phyloP scores from a whole-genome alignment of 2,888 invertebrate species.

The Oligia fasciuncula region DNA sequence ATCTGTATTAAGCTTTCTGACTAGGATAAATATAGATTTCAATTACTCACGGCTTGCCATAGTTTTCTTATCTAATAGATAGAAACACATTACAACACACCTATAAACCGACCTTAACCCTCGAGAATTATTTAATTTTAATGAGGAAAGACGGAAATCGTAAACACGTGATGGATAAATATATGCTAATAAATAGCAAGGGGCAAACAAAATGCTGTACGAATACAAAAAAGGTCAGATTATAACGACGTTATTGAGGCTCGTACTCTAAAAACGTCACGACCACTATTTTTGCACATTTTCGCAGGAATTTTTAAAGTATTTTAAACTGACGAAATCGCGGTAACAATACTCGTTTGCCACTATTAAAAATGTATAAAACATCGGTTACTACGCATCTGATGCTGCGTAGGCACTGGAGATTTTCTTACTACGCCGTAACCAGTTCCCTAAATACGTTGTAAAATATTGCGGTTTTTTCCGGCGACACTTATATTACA shows the following conservation, averaged over 20 bases:
- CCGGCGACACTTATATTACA: conserved; percentile 58
- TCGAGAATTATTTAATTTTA: conserved; percentile 58
- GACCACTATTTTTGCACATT: background rate
- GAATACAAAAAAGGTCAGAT: conserved; percentile 57
- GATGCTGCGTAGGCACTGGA: conserved; percentile 11
- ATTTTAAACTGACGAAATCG: conserved; percentile 20
- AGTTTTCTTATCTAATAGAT: conserved; percentile 19
- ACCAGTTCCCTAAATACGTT: conserved; percentile 68
- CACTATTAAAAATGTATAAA: conserved; percentile 36
- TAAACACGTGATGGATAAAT: conserved; percentile 56
- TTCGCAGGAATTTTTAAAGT: conserved; percentile 16
- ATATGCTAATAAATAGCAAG: conserved; percentile 54
- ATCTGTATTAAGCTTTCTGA: conserved; percentile 6
- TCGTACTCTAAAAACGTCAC: conserved; percentile 26
- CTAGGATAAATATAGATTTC: conserved; percentile 34
- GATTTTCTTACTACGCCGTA: conserved; percentile 55
- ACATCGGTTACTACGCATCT: conserved; percentile 59
- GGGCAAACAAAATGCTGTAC: conserved; percentile 43
- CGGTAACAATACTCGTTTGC: conserved; percentile 46
- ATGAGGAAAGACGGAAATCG: conserved; percentile 53
- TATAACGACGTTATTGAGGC: conserved; percentile 29
- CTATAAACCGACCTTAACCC: conserved; percentile 56
- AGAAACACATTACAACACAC: conserved; percentile 13
- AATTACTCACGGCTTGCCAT: conserved; percentile 20
- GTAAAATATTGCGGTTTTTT: conserved; percentile 69